These are phyloP conservation scores for Platerodrilus igneus DNA, from an alignment of 2,888 invertebrate species.

Conservation along the genomic window DNA sequence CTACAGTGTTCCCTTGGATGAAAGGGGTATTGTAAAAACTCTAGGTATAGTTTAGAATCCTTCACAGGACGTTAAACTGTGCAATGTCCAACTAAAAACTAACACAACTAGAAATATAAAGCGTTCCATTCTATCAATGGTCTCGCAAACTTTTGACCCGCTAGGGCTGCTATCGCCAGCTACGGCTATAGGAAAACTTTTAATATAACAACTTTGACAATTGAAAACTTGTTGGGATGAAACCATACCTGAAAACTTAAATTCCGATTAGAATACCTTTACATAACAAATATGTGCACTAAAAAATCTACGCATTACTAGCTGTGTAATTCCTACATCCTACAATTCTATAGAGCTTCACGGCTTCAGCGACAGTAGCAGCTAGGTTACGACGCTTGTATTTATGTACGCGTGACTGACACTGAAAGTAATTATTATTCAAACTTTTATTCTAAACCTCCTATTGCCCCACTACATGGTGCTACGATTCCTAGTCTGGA, in stretches of 20 bases:
- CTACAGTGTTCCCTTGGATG: slow-evolving; percentile 7
- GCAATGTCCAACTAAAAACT: slow-evolving; percentile 2
- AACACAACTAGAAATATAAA: slow-evolving; percentile 3
- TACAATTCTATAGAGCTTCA: slow-evolving; percentile 15
- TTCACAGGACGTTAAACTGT: slow-evolving; percentile 5
- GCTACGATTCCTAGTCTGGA: slow-evolving; percentile 16
- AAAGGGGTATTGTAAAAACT: slow-evolving; percentile 7
- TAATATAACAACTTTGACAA: slow-evolving; percentile 7
- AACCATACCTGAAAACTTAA: background rate
- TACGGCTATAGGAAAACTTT: slow-evolving; percentile 3
- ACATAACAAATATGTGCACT: no score
- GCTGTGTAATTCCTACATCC: slow-evolving; percentile 1
- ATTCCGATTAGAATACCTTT: slow-evolving; percentile 5
- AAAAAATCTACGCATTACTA: background rate
- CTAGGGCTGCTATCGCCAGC: slow-evolving; percentile 8
- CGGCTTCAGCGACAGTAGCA: slow-evolving; percentile 30
- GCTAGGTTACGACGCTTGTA: slow-evolving; percentile 29
- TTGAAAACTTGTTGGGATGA: slow-evolving; percentile 8
- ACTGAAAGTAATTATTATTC: no score
- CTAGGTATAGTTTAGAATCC: slow-evolving; percentile 18
- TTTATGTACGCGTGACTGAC: slow-evolving; percentile 19
- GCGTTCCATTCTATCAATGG: slow-evolving; percentile 7
- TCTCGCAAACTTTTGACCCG: slow-evolving; percentile 10
- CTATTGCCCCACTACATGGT: slow-evolving; percentile 13
- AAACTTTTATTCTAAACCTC: slow-evolving; percentile 17